Evolutionary conservation across 1,140 invertebrate genomes (phyloP).

Genomic region (Ditylenchus dipsaci): DNA sequence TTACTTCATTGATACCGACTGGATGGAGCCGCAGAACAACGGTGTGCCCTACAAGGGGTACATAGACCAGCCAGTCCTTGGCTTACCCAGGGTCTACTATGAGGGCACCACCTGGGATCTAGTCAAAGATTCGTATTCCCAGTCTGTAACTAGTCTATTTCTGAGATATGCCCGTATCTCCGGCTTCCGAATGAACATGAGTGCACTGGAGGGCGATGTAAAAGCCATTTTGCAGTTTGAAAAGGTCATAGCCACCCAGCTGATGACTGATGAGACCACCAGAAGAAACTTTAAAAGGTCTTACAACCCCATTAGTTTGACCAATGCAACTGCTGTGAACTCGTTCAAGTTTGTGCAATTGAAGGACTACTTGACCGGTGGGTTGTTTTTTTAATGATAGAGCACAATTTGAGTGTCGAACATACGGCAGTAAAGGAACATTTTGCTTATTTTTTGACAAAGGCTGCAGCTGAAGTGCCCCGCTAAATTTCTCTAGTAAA

Average conservation of each 20-base stretch:
- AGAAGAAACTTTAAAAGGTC: constrained; percentile 5
- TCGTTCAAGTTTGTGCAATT: not conserved
- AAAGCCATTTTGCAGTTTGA: constrained; percentile 11
- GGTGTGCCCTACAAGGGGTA: constrained; percentile 29
- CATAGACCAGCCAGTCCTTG: constrained; percentile 36
- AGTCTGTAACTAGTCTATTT: constrained; percentile 1
- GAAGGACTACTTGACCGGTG: no score
- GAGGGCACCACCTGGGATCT: constrained; percentile 33
- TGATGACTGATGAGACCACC: constrained; percentile 5
- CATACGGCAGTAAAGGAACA: no score
- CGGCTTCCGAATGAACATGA: not conserved
- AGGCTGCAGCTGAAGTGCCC: no score
- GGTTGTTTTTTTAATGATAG: no score
- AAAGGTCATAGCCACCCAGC: constrained; percentile 4
- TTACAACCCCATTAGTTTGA: not conserved
- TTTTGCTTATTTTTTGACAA: no score
- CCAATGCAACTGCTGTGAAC: not conserved
- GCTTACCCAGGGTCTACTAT: constrained; percentile 19
- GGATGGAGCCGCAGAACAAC: constrained; percentile 38
- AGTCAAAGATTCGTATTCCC: constrained; percentile 4
- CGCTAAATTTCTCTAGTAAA: no score
- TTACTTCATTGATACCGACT: constrained; percentile 42
- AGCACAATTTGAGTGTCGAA: no score
- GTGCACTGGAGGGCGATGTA: not conserved
- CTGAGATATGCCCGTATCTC: not conserved